Base-by-base conservation (phyloP, 2,113 vertebrate species). In the Chascanopsetta lugubris region DNA sequence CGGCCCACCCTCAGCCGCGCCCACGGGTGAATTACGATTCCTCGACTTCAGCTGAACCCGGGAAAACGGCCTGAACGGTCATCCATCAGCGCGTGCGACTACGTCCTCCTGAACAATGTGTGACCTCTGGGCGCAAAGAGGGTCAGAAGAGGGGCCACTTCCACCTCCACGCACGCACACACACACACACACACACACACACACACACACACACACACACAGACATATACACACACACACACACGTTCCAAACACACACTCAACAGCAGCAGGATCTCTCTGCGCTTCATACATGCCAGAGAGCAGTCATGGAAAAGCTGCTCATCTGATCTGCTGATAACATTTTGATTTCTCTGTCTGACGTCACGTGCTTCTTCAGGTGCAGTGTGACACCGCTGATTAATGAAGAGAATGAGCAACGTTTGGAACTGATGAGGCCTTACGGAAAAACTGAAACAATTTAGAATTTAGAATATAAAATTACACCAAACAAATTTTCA, bases 61-160 rank as follows among this genome's bases (percentile, higher is more conserved):
- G 83, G 88, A 85, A 87, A 90, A 82, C 61, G 20, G 65, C 32
- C 53, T 82, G 87, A 89, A 29, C 1, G 61, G 83, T 47, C 75
- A 88, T 90, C 65, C 73, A 85, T 90, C 87, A 87, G 77, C 63
- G 43, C 56, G 50, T 50, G 66, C 85, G 83, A 87, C 85, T 89
- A 85, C 83, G 86, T 89, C 83, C 87, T 89, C 77, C 77, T 82
- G 85, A 90, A 90, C 88, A 87, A 88, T 90, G 85, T 84, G 55
- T 85, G 82, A 88, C 83, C 85, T 48, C 63, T 74, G 72, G 79
- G 86, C 53, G 70, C 65, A 77, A 60, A 80, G 67, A 83, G 79
- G 85, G 83, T 85, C 83, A 82, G 45, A 54, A 57, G 62, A 87
- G 67, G 62, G 84, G 79, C 85, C 75, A 79, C 83, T 86, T 88